Conservation (phyloP, 2,797 vertebrate genomes). For the Platyrinchus mystaceus region DNA sequence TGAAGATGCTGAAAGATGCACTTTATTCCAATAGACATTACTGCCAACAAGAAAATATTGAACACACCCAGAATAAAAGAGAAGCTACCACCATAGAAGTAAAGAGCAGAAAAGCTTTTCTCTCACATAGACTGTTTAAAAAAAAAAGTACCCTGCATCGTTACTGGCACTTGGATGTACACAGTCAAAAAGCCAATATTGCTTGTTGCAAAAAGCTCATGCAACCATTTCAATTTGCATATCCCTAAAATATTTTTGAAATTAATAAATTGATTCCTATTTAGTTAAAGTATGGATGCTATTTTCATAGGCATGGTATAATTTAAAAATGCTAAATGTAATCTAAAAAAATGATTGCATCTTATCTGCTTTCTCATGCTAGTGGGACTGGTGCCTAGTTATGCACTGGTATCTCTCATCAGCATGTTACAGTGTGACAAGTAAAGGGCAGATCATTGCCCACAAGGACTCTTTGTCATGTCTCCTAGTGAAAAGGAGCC, state of each 20-base stretch:
- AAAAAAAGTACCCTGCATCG: rapidly evolving
- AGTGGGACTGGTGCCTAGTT: not conserved
- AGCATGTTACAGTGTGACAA: not conserved
- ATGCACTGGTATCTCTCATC: rapidly evolving
- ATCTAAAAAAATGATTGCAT: not conserved
- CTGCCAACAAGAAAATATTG: not conserved
- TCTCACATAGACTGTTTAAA: not conserved
- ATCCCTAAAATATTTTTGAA: not conserved
- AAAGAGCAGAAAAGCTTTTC: not conserved
- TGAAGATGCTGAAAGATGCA: not conserved
- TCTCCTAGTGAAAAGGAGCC: not conserved
- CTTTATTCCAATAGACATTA: not conserved
- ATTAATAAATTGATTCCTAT: not conserved
- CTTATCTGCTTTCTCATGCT: not conserved
- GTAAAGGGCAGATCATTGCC: not conserved
- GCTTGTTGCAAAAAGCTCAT: not conserved
- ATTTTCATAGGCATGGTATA: not conserved
- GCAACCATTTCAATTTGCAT: rapidly evolving
- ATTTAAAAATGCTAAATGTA: not conserved
- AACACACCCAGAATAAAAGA: not conserved
- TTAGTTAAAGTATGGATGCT: not conserved
- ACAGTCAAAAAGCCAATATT: not conserved
- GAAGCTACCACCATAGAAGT: not conserved
- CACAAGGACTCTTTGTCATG: not conserved
- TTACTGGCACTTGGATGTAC: not conserved